Percentiles rank a stretch among this genome's conserved stretches.
phyloP scores from a whole-genome alignment of 2,888 invertebrate species.

The Eupithecia tripunctaria region DNA sequence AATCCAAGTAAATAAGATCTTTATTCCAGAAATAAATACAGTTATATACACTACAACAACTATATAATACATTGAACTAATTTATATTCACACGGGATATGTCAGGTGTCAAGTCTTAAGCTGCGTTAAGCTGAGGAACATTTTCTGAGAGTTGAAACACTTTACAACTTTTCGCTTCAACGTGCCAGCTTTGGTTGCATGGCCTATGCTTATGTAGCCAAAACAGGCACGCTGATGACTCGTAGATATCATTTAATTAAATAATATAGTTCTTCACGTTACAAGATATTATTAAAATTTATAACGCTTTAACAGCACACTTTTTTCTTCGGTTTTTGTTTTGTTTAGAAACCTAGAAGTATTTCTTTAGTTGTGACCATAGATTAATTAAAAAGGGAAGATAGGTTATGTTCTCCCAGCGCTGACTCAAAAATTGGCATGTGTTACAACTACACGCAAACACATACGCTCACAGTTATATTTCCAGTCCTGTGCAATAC shows the following conservation, averaged over 20 bases:
- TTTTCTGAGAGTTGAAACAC: slow-evolving; percentile 41
- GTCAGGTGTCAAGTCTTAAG: slow-evolving; percentile 77
- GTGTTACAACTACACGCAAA: too few relatives aligned
- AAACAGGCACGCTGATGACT: not conserved
- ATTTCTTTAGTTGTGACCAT: too few relatives aligned
- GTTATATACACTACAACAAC: slow-evolving; percentile 67
- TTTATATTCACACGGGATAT: slow-evolving; percentile 82
- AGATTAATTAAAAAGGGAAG: too few relatives aligned
- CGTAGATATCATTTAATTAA: not conserved
- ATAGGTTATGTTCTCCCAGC: too few relatives aligned
- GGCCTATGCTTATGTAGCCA: not conserved
- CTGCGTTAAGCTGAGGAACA: slow-evolving; percentile 72
- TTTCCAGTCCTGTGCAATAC: too few relatives aligned
- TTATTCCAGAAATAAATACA: slow-evolving; percentile 56
- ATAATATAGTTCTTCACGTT: not conserved
- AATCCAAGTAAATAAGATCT: slow-evolving; percentile 48
- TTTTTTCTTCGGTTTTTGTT: too few relatives aligned
- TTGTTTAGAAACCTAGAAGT: too few relatives aligned
- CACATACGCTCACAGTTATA: too few relatives aligned
- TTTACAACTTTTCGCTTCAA: not conserved
- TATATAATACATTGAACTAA: slow-evolving; percentile 79
- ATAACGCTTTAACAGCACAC: too few relatives aligned
- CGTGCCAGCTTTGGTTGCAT: not conserved
- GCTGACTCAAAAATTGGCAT: too few relatives aligned
- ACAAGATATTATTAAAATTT: not conserved